Percentiles rank a stretch among this genome's conserved stretches.
phyloP scores from a whole-genome alignment of 2,888 invertebrate genomes.

The Nomada goodeniana region DNA sequence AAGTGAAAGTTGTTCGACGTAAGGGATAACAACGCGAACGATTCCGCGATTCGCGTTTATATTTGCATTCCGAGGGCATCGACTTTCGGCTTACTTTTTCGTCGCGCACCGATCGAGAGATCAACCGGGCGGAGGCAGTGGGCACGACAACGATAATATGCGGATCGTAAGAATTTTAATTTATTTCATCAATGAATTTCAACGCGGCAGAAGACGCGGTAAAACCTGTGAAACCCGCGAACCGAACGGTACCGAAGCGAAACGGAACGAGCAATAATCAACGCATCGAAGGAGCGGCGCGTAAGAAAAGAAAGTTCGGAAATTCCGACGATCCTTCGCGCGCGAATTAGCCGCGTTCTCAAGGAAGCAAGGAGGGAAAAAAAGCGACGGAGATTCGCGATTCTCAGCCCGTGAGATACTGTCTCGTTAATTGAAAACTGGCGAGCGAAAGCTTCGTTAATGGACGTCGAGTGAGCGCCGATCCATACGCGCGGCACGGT shows the following conservation, averaged over 20 bases:
- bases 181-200: too few species aligned
- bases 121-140: too few species aligned
- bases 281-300: conserved; percentile 3
- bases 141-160: too few species aligned
- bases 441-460: conserved; percentile 69
- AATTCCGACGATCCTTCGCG: conserved; percentile 33
- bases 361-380: conserved; percentile 69
- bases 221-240: neutral
- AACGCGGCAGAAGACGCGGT: neutral
- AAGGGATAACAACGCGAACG: conserved; percentile 18
- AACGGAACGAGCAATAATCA: conserved; percentile 13
- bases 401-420: conserved; percentile 73
- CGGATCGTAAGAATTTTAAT: too few species aligned
- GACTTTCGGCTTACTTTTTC: neutral
- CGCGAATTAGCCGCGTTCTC: conserved; percentile 70
- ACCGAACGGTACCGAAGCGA: conserved; percentile 9
- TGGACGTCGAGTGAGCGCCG: conserved; percentile 13
- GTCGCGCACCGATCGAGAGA: neutral
- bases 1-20: conserved; percentile 63
- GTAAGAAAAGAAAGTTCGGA: conserved; percentile 53
- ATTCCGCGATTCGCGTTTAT: too few species aligned
- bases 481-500: neutral
- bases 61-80: neutral
- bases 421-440: conserved; percentile 76
- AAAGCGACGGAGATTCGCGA: neutral